Percentiles rank a stretch among this genome's conserved stretches.
Conservation (phyloP, 2,113 vertebrate genomes). For the Arothron firmamentum region DNA sequence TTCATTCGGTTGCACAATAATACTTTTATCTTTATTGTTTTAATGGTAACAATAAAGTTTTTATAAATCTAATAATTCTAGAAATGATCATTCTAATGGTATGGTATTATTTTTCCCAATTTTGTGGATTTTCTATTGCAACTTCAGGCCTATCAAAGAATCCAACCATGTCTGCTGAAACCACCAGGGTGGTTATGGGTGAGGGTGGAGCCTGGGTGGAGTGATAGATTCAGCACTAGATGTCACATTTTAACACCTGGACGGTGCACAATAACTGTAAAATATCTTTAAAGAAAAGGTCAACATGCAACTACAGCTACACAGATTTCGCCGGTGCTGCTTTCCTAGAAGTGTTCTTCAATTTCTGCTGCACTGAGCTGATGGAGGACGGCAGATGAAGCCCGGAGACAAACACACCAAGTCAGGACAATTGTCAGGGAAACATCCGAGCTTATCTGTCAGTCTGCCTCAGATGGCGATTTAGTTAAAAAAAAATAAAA, state of each 20-base stretch:
- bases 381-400: constrained; percentile 24
- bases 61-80: too few species aligned
- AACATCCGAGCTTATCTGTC: constrained; percentile 51
- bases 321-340: background rate
- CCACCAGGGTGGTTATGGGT: too few species aligned
- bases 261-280: background rate
- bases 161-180: too few species aligned
- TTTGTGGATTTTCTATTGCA: too few species aligned
- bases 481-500: constrained; percentile 44
- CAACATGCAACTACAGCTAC: background rate
- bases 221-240: background rate
- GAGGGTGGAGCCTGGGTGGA: too few species aligned
- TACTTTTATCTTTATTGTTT: background rate
- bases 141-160: too few species aligned
- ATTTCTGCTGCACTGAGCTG: constrained; percentile 26
- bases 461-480: constrained; percentile 45
- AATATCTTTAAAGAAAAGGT: background rate
- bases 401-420: constrained; percentile 24
- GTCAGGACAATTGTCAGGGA: constrained; percentile 30
- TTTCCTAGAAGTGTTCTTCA: constrained; percentile 15
- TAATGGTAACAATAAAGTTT: too few species aligned
- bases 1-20: background rate
- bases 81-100: too few species aligned
- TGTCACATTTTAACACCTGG: background rate
- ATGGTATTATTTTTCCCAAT: too few species aligned